Conservation (phyloP, 2,797 vertebrate genomes). For the Coranthus polyacanthus region DNA sequence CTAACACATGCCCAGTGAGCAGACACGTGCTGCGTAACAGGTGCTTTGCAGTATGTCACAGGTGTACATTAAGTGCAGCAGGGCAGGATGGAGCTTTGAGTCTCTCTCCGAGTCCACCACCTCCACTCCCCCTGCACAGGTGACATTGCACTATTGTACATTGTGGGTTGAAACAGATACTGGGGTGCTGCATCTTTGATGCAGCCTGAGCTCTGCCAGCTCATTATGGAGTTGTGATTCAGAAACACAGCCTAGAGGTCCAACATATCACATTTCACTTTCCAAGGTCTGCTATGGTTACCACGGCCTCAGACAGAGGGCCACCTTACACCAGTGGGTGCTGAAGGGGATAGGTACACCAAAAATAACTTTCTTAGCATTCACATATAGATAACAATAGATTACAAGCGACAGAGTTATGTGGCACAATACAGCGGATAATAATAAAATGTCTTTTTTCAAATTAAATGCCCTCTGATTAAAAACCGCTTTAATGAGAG, state of each 20-base stretch:
- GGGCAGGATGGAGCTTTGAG: slow-evolving; percentile 29
- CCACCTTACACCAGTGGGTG: slow-evolving; percentile 76
- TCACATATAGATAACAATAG: slow-evolving; percentile 36
- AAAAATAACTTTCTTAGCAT: slow-evolving; percentile 68
- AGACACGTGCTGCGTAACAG: background rate
- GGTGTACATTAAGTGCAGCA: slow-evolving; percentile 27
- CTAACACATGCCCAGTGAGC: background rate
- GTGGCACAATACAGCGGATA: too few species aligned
- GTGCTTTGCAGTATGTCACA: slow-evolving; percentile 10
- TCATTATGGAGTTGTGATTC: slow-evolving; percentile 87
- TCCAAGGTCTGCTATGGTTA: slow-evolving; percentile 88
- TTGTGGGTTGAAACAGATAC: slow-evolving; percentile 80
- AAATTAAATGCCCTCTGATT: slow-evolving; percentile 5
- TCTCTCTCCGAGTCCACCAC: slow-evolving; percentile 8
- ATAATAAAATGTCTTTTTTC: background rate
- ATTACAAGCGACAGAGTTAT: slow-evolving; percentile 9
- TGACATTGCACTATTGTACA: slow-evolving; percentile 67
- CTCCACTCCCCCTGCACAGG: slow-evolving; percentile 46
- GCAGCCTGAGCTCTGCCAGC: slow-evolving; percentile 72
- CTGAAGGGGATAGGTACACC: slow-evolving; percentile 20
- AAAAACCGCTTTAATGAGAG: too few species aligned
- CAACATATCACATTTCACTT: slow-evolving; percentile 86
- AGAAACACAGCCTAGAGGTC: slow-evolving; percentile 76
- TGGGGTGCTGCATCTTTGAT: slow-evolving; percentile 84
- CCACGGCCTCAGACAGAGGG: slow-evolving; percentile 83